Base-by-base conservation (phyloP, 1,140 invertebrate species). In the Lethocerus indicus region DNA sequence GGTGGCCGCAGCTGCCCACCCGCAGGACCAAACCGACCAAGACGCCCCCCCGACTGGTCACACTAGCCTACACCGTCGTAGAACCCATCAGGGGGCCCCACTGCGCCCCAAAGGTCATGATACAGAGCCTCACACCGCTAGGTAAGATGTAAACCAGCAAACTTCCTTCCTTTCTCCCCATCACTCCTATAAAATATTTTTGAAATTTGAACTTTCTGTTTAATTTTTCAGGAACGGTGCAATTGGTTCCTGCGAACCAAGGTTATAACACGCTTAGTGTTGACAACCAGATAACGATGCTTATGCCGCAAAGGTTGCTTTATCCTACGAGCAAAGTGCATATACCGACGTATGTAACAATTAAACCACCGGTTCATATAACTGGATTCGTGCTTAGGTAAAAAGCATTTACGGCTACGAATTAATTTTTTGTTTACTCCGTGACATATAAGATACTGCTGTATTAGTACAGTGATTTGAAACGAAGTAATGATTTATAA, bases 251-350 rank as follows among this genome's bases (percentile, higher is more conserved):
- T 1, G 79, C 83, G 44, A 75, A 78, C n/a, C 76, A 79, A 16
- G 76, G 79, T 3, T 90, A 88, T 58, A 78, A 85, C 54, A 84
- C 90, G 61, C 68, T 89, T 18, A 75, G 79, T 44, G 71, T 79
- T 41, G 84, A 87, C 52, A 82, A 88, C 29, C 74, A 77, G 23
- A 67, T 90, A 0, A 79, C 80, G 0, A 74, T 91, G n/a, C 64
- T 90, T n/a, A 67, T 90, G n/a, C 87, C 88, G 1, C 79, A 89
- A 60, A 79, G 80, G 25, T 80, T 85, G 0, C 66, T 91, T 3
- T 90, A 89, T 67, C 87, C 87, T 1, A 76, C 85, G 56, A 87
- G 86, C n/a, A 77, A 82, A 55, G 68, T 91, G 35, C 85, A 90
- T 64, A 73, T 90, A 1, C 85, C 87, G 2, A 86, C 87, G 1